These are phyloP conservation scores for Tinamus guttatus DNA, from an alignment of 2,113 vertebrate species.

Conservation along the genomic window DNA sequence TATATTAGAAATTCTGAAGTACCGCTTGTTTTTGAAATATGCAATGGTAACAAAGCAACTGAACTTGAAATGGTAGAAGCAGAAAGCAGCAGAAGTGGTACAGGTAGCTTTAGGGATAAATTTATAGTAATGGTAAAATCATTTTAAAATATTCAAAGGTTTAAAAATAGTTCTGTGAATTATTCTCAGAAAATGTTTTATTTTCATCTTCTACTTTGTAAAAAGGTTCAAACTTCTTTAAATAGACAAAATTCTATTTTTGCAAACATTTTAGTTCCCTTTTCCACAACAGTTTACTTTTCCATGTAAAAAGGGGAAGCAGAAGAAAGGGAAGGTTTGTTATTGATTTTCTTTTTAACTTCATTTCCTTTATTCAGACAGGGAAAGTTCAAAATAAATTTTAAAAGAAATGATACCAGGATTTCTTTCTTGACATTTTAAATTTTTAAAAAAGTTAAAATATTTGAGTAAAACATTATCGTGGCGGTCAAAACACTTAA, in stretches of 20 bases:
- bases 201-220: not conserved
- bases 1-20: not conserved
- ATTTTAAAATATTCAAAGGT: not conserved
- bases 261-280: not conserved
- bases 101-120: not conserved
- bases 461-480: not conserved
- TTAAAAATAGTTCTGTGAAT: not conserved
- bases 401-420: not conserved
- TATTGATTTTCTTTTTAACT: not conserved
- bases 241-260: not conserved
- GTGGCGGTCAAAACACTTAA: not conserved
- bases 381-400: not conserved
- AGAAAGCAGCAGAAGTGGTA: not conserved
- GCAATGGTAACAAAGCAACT: not conserved
- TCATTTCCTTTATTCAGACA: not conserved
- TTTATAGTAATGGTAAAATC: rapidly evolving
- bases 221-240: not conserved
- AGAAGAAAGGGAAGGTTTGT: not conserved
- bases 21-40: not conserved
- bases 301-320: not conserved
- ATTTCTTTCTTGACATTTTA: not conserved
- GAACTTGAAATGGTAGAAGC: not conserved
- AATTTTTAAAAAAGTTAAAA: not conserved
- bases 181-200: not conserved
- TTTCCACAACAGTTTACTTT: not conserved